Conservation (phyloP, 2,113 vertebrate species). For the Ceyx cyanopectus region DNA sequence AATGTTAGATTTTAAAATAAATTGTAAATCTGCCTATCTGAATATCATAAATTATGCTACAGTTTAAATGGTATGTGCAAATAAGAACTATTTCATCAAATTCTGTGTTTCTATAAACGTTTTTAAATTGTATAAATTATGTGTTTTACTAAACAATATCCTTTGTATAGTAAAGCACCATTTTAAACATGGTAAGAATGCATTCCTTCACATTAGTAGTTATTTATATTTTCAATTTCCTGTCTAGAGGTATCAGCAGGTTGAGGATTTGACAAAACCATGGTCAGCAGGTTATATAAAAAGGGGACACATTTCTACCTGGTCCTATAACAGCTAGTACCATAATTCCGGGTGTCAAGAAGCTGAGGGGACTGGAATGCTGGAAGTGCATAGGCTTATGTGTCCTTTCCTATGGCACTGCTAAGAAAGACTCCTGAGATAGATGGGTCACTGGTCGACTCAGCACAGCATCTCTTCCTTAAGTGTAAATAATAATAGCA, state of each 20-base stretch:
- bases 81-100: neutral
- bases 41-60: neutral
- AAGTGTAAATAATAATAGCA: neutral
- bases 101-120: neutral
- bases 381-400: fast-evolving
- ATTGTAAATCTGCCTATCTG: neutral
- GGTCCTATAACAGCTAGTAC: neutral
- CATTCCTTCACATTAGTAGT: neutral
- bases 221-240: neutral
- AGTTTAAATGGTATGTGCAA: neutral
- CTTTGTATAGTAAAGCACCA: neutral
- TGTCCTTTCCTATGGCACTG: neutral
- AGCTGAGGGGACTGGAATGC: fast-evolving
- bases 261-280: neutral
- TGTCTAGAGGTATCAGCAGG: neutral
- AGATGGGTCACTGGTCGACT: neutral
- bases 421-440: neutral
- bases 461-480: neutral
- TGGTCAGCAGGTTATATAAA: neutral
- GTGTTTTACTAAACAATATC: neutral
- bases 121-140: neutral
- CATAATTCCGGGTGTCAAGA: neutral
- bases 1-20: neutral
- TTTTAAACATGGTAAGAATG: neutral
- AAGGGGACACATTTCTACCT: neutral